Evolutionary conservation across 2,888 invertebrate species (phyloP), one percentile per base, ranked within the genome.

Genomic region (Caenorhabditis sp.): DNA sequence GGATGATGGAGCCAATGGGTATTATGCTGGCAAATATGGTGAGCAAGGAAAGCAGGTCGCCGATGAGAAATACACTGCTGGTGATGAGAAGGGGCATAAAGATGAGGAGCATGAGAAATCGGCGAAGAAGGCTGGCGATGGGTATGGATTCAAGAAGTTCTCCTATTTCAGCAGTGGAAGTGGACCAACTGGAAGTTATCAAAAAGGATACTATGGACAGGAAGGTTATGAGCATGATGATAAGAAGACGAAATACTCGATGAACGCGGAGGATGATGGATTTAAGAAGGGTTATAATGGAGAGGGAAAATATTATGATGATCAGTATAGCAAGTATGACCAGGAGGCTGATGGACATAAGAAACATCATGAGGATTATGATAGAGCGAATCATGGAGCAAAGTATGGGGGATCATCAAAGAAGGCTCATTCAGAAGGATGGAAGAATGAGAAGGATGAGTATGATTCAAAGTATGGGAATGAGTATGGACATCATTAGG

Each of bases 201-300:
- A 73, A 50, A 81, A 81, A 67, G 81, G 81, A 43, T 80, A 80
- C 56, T 81, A 81, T 52, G 81, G 81, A 38, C 67, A 67, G n/a
- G 79, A 79, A 38, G 75, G 69, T 27, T 77, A 77, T 57, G 77
- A 77, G 70, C 77, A 77, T 56, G 74, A 67, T 43, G 64, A 77
- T 38, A 60, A 70, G 38, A 70, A 75, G 62, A 59, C 63, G 59
- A 70, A 70, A 49, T 71, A 77, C 54, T 64, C 67, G 4, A 61
- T 65, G 1, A 66, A 66, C 26, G 63, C 71, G 36, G 69, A 71
- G 50, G 74, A 71, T 25, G 66, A 63, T 20, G 77, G 73, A 36
- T 77, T 65, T 65, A 75, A 77, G 70, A 81, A 81, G 67, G 73
- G 69, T 23, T 72, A 76, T 58, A 71, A 75, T 61, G 67, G 70